Conservation (phyloP, 2,888 invertebrate genomes). For the Xanthorhoe spadicearia region DNA sequence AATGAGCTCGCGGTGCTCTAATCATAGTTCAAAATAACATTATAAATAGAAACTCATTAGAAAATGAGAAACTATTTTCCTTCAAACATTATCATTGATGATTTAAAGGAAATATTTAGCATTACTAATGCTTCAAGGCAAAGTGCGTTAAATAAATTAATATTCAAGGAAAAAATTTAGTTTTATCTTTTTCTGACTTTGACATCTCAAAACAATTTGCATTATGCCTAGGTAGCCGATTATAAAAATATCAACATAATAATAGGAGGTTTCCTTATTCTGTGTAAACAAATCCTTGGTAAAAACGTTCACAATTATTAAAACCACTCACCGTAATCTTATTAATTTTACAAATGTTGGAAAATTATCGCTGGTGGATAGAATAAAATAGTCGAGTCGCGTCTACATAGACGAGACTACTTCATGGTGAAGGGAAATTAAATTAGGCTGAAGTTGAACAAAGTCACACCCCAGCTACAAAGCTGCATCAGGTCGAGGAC, state of each 20-base stretch:
- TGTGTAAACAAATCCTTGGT: no score
- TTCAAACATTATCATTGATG: neutral
- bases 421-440: neutral
- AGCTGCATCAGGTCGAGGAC: constrained; percentile 56
- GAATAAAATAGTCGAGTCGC: no score
- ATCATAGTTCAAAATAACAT: constrained; percentile 27
- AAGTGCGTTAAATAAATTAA: neutral
- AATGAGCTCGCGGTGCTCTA: constrained; percentile 32
- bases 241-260: neutral
- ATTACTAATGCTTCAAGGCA: constrained; percentile 12
- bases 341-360: neutral
- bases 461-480: constrained; percentile 59
- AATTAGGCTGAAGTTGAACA: constrained; percentile 12
- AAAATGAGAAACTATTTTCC: neutral
- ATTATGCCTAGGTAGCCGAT: neutral
- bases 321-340: no score
- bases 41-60: constrained; percentile 5
- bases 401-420: no score
- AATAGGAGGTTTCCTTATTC: no score
- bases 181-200: constrained; percentile 20
- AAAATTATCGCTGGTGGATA: neutral
- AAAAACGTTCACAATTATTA: no score
- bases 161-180: constrained; percentile 12
- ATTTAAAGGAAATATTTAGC: constrained; percentile 18
- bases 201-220: constrained; percentile 16